These are phyloP conservation scores for Galleria mellonella DNA, from an alignment of 1,140 invertebrate species.

Conservation along the genomic window DNA sequence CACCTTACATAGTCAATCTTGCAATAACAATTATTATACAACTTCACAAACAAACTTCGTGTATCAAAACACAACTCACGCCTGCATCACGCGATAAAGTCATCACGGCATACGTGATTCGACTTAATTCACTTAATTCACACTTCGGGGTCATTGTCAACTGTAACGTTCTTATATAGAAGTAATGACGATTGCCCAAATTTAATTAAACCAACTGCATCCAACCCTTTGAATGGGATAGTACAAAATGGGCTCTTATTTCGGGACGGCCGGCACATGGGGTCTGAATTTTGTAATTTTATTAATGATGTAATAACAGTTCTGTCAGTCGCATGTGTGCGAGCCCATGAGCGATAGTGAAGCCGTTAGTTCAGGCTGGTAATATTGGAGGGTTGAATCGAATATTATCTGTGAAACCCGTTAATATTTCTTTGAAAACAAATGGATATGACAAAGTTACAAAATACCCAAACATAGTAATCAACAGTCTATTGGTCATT, in stretches of 20 bases:
- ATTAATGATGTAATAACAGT: conserved; percentile 74
- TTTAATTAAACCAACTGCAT: conserved; percentile 57
- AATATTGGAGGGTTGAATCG: conserved; percentile 45
- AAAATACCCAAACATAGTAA: no score
- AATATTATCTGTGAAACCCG: background rate
- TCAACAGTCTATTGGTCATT: no score
- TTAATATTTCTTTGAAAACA: background rate
- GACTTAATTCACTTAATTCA: conserved; percentile 61
- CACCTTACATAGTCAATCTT: no score
- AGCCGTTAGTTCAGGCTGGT: conserved; percentile 66
- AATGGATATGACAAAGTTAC: no score
- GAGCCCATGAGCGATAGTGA: conserved; percentile 67
- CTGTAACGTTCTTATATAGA: conserved; percentile 50
- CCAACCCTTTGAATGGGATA: conserved; percentile 41
- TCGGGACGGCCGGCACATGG: conserved; percentile 49
- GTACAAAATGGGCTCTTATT: conserved; percentile 46
- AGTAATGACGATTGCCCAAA: conserved; percentile 57
- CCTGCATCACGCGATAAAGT: conserved; percentile 36
- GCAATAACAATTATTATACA: no score
- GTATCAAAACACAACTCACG: conserved; percentile 5
- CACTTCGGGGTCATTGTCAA: conserved; percentile 46
- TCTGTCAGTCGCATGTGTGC: conserved; percentile 69
- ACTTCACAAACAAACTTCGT: background rate
- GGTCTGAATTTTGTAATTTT: conserved; percentile 71
- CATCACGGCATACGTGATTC: conserved; percentile 49